Percentiles rank a stretch among this genome's conserved stretches.
These are phyloP conservation scores for Halocynthia roretzi DNA, from an alignment of 23 tunicate genomes.

Conservation along the genomic window DNA sequence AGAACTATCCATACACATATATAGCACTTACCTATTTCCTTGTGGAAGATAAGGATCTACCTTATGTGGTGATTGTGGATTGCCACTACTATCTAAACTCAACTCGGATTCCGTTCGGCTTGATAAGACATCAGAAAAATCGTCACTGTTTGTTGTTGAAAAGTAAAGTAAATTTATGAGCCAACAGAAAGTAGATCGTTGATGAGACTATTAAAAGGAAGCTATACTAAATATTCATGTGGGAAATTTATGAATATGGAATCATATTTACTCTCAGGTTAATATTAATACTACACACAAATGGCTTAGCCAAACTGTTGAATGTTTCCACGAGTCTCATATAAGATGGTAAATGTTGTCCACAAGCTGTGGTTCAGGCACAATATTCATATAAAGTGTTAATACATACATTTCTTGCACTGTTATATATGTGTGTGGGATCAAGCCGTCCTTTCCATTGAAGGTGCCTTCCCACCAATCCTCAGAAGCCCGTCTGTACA, in stretches of 20 bases:
- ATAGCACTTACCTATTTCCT: constrained; percentile 20
- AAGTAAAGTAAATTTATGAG: neutral
- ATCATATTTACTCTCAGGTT: no score
- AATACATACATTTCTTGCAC: constrained; percentile 59
- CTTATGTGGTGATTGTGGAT: constrained; percentile 51
- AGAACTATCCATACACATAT: no score
- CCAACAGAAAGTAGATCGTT: neutral
- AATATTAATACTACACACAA: no score
- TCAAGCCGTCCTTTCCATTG: constrained; percentile 80
- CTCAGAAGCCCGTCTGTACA: constrained; percentile 51
- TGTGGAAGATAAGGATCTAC: constrained; percentile 22
- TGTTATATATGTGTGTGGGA: constrained; percentile 72
- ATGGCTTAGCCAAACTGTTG: no score
- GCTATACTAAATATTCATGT: no score
- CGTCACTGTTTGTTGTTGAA: constrained; percentile 5
- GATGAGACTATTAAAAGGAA: constrained; percentile 3
- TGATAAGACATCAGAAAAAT: constrained; percentile 35
- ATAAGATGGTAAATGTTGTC: no score
- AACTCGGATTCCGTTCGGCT: constrained; percentile 69
- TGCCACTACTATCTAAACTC: constrained; percentile 64
- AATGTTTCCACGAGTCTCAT: no score
- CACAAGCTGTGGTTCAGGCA: no score
- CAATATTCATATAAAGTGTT: no score
- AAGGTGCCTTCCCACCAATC: constrained; percentile 91
- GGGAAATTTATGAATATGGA: no score